Base-by-base conservation (phyloP, 2,797 vertebrate genomes). In the Enteromius trimaculatus region DNA sequence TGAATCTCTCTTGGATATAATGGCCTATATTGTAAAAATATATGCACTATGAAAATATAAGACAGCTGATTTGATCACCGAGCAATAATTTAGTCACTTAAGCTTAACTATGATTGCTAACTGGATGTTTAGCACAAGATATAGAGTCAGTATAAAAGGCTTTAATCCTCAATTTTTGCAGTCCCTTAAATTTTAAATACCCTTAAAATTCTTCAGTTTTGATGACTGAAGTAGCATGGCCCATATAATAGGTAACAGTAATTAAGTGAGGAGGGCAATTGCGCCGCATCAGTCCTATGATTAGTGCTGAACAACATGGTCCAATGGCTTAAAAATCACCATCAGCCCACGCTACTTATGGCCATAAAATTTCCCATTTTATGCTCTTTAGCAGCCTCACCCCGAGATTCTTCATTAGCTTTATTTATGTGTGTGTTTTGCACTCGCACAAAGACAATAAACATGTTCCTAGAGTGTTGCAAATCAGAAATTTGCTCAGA, bases 401-500 rank as follows among this genome's bases (percentile, higher is more conserved):
- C 94, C 93, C 91, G 89, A 94, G 92, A 94, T 94, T 94, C 85
- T 93, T 92, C 91, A 91, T 93, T 92, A 90, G 95, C 94, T 94
- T 95, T 96, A 95, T 96, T 96, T 96, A 94, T 95, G 94, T 94
- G 94, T 90, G 86, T 85, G 83, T 89, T 89, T 94, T 94, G 92
- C 95, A 90, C 92, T 90, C 92, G 92, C 92, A 96, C 95, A 96
- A 96, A 95, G 93, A 94, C 95, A 93, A 95, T 96, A 95, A 95
- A 95, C 93, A 94, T 94, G 93, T 95, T 94, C 95, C 93, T 92
- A 94, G 95, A 95, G 96, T 97, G 96, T 97, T 97, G 91, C 96
- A 94, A 97, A 97, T 97, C 96, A 95, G 95, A 97, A 96, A 97
- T 96, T 95, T 96, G 95, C 96, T 95, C 93, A 93, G 92, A 95